Conservation (phyloP, 2,113 vertebrate species). For the Sceloporus tristichus region DNA sequence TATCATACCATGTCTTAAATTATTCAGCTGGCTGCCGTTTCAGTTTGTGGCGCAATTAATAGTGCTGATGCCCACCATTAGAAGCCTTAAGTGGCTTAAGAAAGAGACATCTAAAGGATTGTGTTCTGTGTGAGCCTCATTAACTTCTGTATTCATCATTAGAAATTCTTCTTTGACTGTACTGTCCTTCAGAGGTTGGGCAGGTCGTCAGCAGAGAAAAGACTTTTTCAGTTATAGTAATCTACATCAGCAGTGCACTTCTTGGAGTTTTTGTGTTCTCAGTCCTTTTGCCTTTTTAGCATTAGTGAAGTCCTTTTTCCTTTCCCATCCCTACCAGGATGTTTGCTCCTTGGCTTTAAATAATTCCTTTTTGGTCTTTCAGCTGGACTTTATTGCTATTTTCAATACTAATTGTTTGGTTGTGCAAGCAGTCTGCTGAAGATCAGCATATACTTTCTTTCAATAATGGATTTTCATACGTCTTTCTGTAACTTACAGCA, state of each 20-base stretch:
- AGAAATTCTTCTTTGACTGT: neutral
- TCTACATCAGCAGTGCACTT: neutral
- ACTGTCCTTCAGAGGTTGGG: neutral
- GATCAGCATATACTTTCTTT: neutral
- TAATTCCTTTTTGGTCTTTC: neutral
- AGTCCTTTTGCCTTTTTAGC: neutral
- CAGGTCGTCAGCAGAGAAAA: neutral
- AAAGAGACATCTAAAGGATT: neutral
- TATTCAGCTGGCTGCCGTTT: neutral
- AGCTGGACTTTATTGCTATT: neutral
- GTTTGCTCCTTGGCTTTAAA: neutral
- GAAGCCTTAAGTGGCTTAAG: neutral
- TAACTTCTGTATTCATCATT: neutral
- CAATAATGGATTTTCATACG: neutral
- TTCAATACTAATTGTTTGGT: neutral
- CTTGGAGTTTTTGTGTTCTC: neutral
- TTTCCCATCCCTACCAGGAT: neutral
- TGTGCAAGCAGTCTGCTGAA: neutral
- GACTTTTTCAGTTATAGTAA: neutral
- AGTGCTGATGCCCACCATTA: neutral
- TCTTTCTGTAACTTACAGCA: neutral
- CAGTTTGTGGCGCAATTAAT: neutral
- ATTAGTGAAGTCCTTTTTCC: neutral
- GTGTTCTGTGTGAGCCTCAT: neutral
- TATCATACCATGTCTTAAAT: neutral